Evolutionary conservation across 2,888 invertebrate species (phyloP), one percentile per base, ranked within the genome.

Genomic region (Scotopteryx bipunctaria): DNA sequence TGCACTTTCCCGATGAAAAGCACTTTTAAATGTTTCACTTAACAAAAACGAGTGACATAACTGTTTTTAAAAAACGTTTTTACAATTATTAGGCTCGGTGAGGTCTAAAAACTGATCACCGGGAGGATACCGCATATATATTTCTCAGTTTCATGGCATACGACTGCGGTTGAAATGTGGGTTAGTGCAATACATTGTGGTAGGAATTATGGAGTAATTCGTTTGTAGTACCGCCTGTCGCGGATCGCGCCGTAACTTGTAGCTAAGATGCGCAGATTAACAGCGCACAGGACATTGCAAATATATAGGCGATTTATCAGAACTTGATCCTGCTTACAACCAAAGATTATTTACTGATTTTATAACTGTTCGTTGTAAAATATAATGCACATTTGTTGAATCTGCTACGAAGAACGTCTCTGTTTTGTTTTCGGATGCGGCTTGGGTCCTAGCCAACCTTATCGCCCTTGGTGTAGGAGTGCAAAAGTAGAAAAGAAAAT

Each of bases 161-260:
- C 9, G 36, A 5, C 46, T 54, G 44, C 23, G 48, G 53, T 44
- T 48, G 35, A 48, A 46, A 48, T 53, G 44, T 54, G 40, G 44
- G 54, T 54, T 54, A 48, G 31, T 48, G 47, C 44, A 43, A 42
- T 48, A 48, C 54, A 54, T 47, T 48, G 54, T 48, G 36, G 5
- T 38, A 36, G 43, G 31, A 44, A 27, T 48, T 48, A 49, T 45
- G 40, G 31, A 41, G 44, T 48, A 31, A 54, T 54, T 44, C 54
- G 44, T 54, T 48, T 54, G 48, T 48, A 53, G 47, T 35, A 27
- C 47, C 53, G 44, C 16, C 54, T 48, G 54, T 54, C 54, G 23
- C 36, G 13, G 27, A 15, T 15, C 37, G 17, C 47, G 2, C 33
- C 48, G 44, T 48, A 41, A 44, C 48, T 48, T 27, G n/a, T 11